These are phyloP conservation scores for Caloenas nicobarica DNA, from an alignment of 2,113 vertebrate species.

Conservation along the genomic window DNA sequence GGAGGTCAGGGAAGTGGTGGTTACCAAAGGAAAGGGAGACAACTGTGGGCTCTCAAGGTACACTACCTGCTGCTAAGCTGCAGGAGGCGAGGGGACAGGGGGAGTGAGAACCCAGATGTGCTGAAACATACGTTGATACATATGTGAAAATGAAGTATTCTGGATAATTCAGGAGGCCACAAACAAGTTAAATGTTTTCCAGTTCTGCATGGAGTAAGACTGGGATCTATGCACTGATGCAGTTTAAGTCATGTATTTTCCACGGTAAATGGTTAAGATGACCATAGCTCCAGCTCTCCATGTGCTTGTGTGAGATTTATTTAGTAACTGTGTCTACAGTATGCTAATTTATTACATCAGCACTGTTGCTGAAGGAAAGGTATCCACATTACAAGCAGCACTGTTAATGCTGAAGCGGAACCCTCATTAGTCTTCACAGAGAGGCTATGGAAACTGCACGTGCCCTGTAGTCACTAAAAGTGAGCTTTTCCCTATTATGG, in stretches of 20 bases:
- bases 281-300: not conserved
- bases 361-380: not conserved
- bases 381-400: not conserved
- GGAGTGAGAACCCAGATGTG: not conserved
- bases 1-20: not conserved
- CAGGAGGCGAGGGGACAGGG: not conserved
- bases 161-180: not conserved
- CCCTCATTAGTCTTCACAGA: not conserved
- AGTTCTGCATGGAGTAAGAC: not conserved
- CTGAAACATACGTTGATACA: accelerated
- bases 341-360: not conserved
- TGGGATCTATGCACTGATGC: not conserved
- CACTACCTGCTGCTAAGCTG: not conserved
- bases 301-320: not conserved
- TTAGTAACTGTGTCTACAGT: not conserved
- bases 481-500: not conserved
- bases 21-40: not conserved
- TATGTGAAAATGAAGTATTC: not conserved
- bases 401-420: not conserved
- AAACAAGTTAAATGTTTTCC: not conserved
- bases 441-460: not conserved
- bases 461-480: not conserved
- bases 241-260: not conserved
- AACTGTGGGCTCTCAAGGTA: not conserved
- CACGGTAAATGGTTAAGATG: not conserved